Evolutionary conservation across 2,113 vertebrate genomes (phyloP), one percentile per base, ranked within the genome.

Genomic region (Collichthys lucidus): DNA sequence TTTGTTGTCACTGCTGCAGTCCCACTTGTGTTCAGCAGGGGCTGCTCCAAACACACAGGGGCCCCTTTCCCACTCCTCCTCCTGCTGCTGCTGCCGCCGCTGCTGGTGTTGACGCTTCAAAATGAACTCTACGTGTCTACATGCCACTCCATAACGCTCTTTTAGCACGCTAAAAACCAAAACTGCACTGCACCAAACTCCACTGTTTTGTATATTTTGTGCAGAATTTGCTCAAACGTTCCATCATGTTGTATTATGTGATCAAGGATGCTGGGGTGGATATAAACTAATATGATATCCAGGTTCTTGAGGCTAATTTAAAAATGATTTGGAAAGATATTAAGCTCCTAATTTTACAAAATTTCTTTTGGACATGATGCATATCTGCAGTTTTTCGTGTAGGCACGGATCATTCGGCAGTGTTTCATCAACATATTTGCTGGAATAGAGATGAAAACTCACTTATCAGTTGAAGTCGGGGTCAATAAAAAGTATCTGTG

Each of bases 21-120:
- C 86, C 84, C 77, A 6, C 42, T 19, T 35, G n/a, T 40, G 64
- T 22, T 52, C 93, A 93, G 88, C 90, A 93, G 93, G 91, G 74
- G 88, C 16, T 79, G 90, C 88, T 91, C 42, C 81, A 80, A 92
- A 91, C 86, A 89, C 88, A 68, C 87, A 83, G 56, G 59, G 50
- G 24, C 31, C 42, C 1, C 67, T 69, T 35, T 71, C 29, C 1
- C 80, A 22, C n/a, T 26, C n/a, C 24, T 49, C 20, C 62, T 68
- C 74, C 53, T 65, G 57, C 16, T 50, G 53, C 2, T 20, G 60
- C 67, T 74, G 80, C 85, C 35, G 7, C 35, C 35, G 74, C 62
- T 68, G 79, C 53, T 65, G 61, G 2, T 50, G 53, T 4, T 20
- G 60, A 71, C 72, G 80, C 85, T 85, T 74, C 66, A 79, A 60